Conservation (phyloP, 1,140 invertebrate genomes). For the Elymnias hypermnestra region DNA sequence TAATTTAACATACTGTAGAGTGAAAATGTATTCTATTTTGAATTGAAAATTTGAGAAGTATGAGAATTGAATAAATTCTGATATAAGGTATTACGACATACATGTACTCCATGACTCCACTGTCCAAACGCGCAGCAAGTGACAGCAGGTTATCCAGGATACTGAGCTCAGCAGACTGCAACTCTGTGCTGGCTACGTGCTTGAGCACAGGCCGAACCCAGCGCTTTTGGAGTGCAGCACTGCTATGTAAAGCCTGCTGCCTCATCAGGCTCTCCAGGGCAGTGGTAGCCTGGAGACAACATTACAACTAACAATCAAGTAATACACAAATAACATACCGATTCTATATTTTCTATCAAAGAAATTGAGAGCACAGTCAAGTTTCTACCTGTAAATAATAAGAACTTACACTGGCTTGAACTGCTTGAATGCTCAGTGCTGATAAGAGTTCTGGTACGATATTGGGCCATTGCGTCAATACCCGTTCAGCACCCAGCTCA, state of each 20-base stretch:
- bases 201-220: constrained; percentile 45
- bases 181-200: constrained; percentile 18
- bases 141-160: constrained; percentile 46
- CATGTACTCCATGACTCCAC: constrained; percentile 38
- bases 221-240: constrained; percentile 24
- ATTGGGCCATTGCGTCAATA: constrained; percentile 25
- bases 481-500: constrained; percentile 21
- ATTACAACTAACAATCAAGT: no score
- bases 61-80: no score
- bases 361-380: no score
- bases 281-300: constrained; percentile 50
- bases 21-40: no score
- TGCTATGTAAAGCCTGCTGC: constrained; percentile 27
- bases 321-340: neutral
- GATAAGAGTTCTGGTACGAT: constrained; percentile 24
- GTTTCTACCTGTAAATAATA: neutral
- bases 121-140: constrained; percentile 39
- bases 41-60: no score
- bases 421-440: constrained; percentile 27
- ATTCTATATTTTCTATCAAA: no score
- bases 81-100: constrained; percentile 28
- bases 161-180: constrained; percentile 31
- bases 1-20: no score
- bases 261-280: constrained; percentile 46
- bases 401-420: constrained; percentile 47